phyloP scores from a whole-genome alignment of 2,888 invertebrate genomes.

The Drosophila rubida region DNA sequence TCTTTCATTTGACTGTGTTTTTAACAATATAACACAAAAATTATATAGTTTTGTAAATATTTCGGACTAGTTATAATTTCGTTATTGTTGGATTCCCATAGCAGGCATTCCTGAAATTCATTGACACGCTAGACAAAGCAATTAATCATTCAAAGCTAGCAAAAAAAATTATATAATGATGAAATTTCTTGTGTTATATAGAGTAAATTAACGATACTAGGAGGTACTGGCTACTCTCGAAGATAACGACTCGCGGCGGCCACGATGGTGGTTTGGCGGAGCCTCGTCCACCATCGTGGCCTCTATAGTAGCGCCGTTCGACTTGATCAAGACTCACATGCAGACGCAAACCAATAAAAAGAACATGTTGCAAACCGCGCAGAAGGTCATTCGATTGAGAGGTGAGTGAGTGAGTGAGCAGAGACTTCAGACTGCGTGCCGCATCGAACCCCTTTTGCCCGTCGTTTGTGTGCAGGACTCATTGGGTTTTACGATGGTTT shows the following conservation, averaged over 20 bases:
- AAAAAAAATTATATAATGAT: background rate
- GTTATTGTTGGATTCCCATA: too few relatives aligned
- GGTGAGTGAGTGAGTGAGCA: too few relatives aligned
- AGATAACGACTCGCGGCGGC: conserved; percentile 25
- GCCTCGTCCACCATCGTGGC: conserved; percentile 48
- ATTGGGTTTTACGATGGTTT: conserved; percentile 62
- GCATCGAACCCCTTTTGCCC: too few relatives aligned
- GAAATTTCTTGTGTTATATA: background rate
- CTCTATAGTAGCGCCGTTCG: conserved; percentile 48
- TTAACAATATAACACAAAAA: too few relatives aligned
- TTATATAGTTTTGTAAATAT: too few relatives aligned
- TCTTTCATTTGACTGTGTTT: too few relatives aligned
- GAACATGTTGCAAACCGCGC: conserved; percentile 24
- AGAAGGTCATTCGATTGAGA: conserved; percentile 23
- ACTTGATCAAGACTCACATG: conserved; percentile 60
- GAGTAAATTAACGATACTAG: background rate
- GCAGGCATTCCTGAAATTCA: too few relatives aligned
- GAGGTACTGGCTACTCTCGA: conserved; percentile 26
- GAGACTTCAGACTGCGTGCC: too few relatives aligned
- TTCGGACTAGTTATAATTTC: too few relatives aligned
- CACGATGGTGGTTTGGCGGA: conserved; percentile 69
- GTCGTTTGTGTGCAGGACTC: background rate
- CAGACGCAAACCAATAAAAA: conserved; percentile 42
- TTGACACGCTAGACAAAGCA: too few relatives aligned
- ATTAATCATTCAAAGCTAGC: too few relatives aligned